Evolutionary conservation across 2,797 vertebrate genomes (phyloP), one percentile per base, ranked within the genome.

Genomic region (Pantherophis alleghaniensis): DNA sequence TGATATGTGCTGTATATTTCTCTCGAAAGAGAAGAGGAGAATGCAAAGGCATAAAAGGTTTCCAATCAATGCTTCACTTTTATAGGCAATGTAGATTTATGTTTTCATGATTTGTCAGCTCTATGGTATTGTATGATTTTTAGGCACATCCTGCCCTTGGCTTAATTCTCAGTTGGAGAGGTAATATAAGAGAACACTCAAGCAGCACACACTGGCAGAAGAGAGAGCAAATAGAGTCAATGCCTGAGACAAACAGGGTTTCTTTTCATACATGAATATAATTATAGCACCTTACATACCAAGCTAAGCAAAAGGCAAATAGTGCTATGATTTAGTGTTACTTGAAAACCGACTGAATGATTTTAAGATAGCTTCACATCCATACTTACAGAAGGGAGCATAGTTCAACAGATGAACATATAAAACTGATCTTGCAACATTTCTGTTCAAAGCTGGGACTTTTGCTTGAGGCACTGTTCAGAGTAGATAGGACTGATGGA

Each of bases 21-120:
- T 94, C 93, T 0, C 0, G 37, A 96, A 95, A 93, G 57, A 92
- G 1, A 86, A 91, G 37, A 87, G 93, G 28, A 96, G 94, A 55
- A 93, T 95, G n/a, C 92, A 91, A 97, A 95, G 55, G 74, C 94
- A 92, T 95, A 96, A 95, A 96, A 94, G 92, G 92, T 59, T 96
- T 96, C 94, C 60, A 96, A 86, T 61, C 32, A 92, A 32, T 90
- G 59, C 92, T 90, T 94, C 91, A 96, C 42, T 37, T 69, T 91
- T 56, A 63, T 94, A 59, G 60, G n/a, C 95, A 92, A 96, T 96
- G 74, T 79, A 96, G 55, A 42, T 96, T 97, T 97, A 95, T 95
- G 87, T 88, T 89, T 91, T 74, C 90, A 91, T 87, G 14, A 91
- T 96, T 94, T 90, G 59, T 95, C 95, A 94, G 42, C 24, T 94